phyloP scores from a whole-genome alignment of 2,113 vertebrate species.

The Gallinago paraguaiae region DNA sequence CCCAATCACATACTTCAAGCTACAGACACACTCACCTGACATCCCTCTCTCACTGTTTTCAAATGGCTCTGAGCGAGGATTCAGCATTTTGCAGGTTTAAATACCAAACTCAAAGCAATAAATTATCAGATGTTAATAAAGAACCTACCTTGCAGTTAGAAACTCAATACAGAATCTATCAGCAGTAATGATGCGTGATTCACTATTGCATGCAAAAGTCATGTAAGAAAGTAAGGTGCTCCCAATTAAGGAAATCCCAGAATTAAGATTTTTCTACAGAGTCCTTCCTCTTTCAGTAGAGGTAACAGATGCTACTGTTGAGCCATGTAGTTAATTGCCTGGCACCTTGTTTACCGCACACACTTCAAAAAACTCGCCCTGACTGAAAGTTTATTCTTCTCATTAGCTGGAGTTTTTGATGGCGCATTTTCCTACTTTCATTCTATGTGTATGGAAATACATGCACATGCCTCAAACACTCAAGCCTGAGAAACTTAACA shows the following conservation, averaged over 20 bases:
- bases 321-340: neutral
- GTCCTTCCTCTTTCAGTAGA: neutral
- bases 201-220: neutral
- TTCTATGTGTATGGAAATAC: neutral
- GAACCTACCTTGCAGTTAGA: neutral
- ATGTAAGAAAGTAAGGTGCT: neutral
- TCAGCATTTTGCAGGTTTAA: neutral
- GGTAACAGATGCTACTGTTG: neutral
- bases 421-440: neutral
- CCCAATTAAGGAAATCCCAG: neutral
- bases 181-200: neutral
- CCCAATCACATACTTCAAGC: neutral
- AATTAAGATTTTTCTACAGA: neutral
- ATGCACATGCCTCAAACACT: neutral
- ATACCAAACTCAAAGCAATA: neutral
- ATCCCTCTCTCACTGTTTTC: neutral
- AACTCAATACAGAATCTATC: neutral
- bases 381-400: neutral
- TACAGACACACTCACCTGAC: neutral
- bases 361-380: neutral
- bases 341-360: rapidly evolving
- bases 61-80: neutral
- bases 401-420: neutral
- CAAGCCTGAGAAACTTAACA: neutral
- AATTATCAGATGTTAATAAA: neutral